Percentiles rank a stretch among this genome's conserved stretches.
phyloP scores from a whole-genome alignment of 1,140 invertebrate genomes.

The Mycetomoellerius zeteki region DNA sequence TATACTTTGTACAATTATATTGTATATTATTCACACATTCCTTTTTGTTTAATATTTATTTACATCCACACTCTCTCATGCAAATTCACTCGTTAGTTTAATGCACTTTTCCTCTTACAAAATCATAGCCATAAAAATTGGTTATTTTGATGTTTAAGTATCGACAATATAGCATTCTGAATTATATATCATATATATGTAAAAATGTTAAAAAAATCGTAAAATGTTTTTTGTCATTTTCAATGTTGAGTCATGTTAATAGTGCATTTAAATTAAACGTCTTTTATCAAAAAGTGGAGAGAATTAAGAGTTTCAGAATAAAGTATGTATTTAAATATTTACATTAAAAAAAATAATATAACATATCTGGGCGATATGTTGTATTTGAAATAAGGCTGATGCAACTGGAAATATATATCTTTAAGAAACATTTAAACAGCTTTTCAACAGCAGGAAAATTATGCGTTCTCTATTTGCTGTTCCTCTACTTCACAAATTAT shows the following conservation, averaged over 20 bases:
- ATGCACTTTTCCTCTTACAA: conserved; percentile 33
- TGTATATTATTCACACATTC: conserved; percentile 40
- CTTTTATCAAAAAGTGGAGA: background rate
- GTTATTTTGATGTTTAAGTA: conserved; percentile 27
- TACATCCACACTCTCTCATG: conserved; percentile 58
- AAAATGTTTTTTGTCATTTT: background rate
- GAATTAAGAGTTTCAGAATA: background rate
- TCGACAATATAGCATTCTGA: background rate
- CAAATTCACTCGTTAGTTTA: conserved; percentile 52
- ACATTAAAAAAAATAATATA: background rate
- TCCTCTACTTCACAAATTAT: background rate
- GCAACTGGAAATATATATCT: background rate
- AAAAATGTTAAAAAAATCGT: background rate
- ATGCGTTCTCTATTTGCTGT: background rate
- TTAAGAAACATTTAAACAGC: background rate
- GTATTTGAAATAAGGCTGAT: background rate
- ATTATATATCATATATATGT: conserved; percentile 17
- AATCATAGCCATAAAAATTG: conserved; percentile 39
- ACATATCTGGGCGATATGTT: background rate
- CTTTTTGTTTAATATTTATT: conserved; percentile 14
- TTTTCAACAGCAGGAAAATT: background rate
- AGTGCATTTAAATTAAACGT: conserved; percentile 1
- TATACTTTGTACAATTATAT: conserved; percentile 13
- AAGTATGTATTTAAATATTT: background rate
- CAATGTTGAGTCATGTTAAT: background rate